phyloP scores from a whole-genome alignment of 1,140 invertebrate species.

The Trinorchestia longiramus region DNA sequence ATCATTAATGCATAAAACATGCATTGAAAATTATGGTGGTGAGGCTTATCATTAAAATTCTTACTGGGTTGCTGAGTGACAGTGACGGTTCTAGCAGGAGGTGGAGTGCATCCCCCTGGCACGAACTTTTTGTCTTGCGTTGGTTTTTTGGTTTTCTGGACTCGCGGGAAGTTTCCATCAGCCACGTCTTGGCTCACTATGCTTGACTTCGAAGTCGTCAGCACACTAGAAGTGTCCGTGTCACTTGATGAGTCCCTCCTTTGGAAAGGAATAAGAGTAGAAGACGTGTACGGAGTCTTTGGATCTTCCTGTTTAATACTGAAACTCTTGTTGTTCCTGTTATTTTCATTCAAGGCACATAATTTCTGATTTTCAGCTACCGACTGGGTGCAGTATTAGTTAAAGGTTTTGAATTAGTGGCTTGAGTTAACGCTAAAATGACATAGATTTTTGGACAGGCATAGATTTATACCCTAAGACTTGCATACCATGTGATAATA shows the following conservation, averaged over 20 bases:
- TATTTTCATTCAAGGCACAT: too few species aligned
- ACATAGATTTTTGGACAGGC: too few species aligned
- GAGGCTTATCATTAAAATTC: neutral
- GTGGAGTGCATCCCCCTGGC: neutral
- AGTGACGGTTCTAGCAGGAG: neutral
- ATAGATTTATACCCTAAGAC: too few species aligned
- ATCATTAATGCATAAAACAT: too few species aligned
- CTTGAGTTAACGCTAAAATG: too few species aligned
- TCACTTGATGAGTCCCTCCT: neutral
- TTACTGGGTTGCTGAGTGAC: slow-evolving; percentile 10
- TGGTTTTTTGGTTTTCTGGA: neutral
- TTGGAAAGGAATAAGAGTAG: neutral
- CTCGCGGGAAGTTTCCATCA: neutral
- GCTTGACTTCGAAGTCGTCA: neutral
- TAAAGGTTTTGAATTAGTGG: too few species aligned
- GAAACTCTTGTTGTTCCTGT: too few species aligned
- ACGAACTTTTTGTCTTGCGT: neutral
- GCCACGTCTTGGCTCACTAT: neutral
- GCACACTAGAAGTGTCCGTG: neutral
- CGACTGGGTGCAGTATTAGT: too few species aligned
- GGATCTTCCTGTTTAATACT: too few species aligned
- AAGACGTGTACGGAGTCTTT: neutral
- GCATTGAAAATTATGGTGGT: too few species aligned
- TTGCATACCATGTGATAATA: too few species aligned
- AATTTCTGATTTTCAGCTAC: too few species aligned